These are phyloP conservation scores for Sebastes matsubarae DNA, from an alignment of 2,797 vertebrate genomes.

Conservation along the genomic window DNA sequence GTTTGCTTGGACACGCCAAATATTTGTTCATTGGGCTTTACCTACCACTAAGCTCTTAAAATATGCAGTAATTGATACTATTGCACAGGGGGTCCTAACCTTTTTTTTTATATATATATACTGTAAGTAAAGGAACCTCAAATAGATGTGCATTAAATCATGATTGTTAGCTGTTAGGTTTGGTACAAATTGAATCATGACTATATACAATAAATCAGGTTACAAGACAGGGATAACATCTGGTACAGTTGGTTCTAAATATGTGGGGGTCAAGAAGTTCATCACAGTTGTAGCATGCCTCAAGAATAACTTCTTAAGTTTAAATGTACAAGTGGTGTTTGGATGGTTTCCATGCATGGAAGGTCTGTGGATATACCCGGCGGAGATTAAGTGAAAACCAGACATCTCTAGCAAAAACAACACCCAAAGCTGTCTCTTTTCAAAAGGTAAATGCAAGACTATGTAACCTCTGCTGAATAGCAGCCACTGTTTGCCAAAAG, in stretches of 20 bases:
- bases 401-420: neutral
- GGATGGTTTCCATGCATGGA: neutral
- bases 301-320: neutral
- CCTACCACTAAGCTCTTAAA: slow-evolving; percentile 74
- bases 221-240: neutral
- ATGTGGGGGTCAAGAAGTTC: slow-evolving; percentile 4
- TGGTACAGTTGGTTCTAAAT: neutral
- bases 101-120: neutral
- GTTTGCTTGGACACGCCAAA: slow-evolving; percentile 76
- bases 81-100: slow-evolving; percentile 30
- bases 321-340: neutral
- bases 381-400: neutral
- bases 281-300: neutral
- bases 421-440: neutral
- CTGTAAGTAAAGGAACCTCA: slow-evolving; percentile 16
- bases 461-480: neutral
- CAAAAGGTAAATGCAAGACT: neutral
- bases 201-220: neutral
- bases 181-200: slow-evolving; percentile 17
- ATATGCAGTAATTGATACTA: slow-evolving; percentile 70
- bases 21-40: slow-evolving; percentile 77
- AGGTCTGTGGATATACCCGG: neutral
- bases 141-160: slow-evolving; percentile 49
- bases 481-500: neutral
- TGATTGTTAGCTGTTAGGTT: slow-evolving; percentile 4